A percentile compares a stretch with the other conserved stretches of the same genome.
These are phyloP conservation scores for Rhabdornis inornatus DNA, from an alignment of 2,113 vertebrate genomes.

Conservation along the genomic window DNA sequence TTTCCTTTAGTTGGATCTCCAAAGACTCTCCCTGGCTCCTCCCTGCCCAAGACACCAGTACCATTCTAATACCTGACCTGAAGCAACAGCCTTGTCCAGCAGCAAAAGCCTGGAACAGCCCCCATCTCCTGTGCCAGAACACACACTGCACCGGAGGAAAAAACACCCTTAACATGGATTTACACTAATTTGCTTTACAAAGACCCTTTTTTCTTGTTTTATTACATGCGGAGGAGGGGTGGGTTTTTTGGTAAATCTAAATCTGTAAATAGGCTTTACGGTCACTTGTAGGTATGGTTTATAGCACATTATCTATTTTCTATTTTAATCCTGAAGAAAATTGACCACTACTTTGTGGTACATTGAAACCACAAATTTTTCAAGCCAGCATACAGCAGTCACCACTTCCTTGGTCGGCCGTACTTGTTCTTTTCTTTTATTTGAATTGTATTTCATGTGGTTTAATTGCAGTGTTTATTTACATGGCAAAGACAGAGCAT, in stretches of 20 bases:
- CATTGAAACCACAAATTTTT: slow-evolving; percentile 69
- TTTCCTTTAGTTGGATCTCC: background rate
- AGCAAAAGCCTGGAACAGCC: background rate
- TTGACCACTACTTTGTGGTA: slow-evolving; percentile 73
- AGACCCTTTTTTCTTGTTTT: background rate
- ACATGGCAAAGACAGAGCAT: slow-evolving; percentile 23
- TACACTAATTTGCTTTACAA: background rate
- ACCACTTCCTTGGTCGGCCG: slow-evolving; percentile 68
- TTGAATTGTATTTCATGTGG: slow-evolving; percentile 53
- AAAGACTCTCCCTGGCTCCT: background rate
- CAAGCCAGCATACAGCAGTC: slow-evolving; percentile 37
- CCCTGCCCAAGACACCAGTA: background rate
- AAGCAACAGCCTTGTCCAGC: background rate
- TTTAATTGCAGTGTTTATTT: slow-evolving; percentile 59
- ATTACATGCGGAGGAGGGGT: background rate
- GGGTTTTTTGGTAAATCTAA: slow-evolving; percentile 44
- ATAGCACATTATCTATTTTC: slow-evolving; percentile 49
- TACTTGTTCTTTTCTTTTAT: slow-evolving; percentile 32
- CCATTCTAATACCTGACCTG: background rate
- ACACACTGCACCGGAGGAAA: background rate
- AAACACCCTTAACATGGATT: background rate
- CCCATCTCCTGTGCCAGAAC: background rate
- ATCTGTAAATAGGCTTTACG: slow-evolving; percentile 43
- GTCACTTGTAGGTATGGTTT: slow-evolving; percentile 47
- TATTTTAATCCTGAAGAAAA: slow-evolving; percentile 68